Percentiles rank a stretch among this genome's conserved stretches.
phyloP scores from a whole-genome alignment of 2,888 invertebrate genomes.

The Drosophila pegasa region DNA sequence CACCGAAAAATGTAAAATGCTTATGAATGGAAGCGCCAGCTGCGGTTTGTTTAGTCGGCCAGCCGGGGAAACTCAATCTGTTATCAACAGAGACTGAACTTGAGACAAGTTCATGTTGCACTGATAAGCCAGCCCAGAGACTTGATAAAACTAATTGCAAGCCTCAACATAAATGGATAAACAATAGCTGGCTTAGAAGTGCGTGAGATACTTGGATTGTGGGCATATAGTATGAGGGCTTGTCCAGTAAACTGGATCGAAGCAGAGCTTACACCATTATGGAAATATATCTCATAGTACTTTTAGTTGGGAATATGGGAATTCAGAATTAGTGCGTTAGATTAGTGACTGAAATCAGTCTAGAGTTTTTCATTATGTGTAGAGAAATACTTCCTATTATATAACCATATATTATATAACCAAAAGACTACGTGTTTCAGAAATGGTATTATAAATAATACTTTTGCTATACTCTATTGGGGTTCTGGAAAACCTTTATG shows the following conservation, averaged over 20 bases:
- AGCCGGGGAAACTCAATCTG: constrained; percentile 32
- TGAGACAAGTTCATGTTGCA: constrained; percentile 53
- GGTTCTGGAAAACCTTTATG: neutral
- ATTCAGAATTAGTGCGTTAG: neutral
- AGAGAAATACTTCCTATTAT: neutral
- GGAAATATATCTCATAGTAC: neutral
- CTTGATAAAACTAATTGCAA: constrained; percentile 13
- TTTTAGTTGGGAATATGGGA: neutral
- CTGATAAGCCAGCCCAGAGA: constrained; percentile 24
- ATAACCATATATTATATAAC: no score
- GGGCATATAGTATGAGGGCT: neutral
- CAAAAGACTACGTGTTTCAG: neutral
- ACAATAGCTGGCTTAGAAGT: constrained; percentile 14
- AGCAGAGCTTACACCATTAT: neutral
- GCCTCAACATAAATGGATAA: constrained; percentile 1
- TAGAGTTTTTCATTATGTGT: neutral
- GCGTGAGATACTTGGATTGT: neutral
- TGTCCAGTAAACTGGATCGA: neutral
- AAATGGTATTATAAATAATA: neutral
- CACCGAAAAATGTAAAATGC: constrained; percentile 50
- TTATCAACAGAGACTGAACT: constrained; percentile 53
- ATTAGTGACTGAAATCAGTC: neutral
- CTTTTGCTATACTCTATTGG: constrained; percentile 13
- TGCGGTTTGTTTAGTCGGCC: constrained; percentile 42
- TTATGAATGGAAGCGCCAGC: constrained; percentile 46